Percentiles rank a stretch among this genome's conserved stretches.
These are phyloP conservation scores for Hypocryptadius cinnamomeus DNA, from an alignment of 2,113 vertebrate genomes.

Conservation along the genomic window DNA sequence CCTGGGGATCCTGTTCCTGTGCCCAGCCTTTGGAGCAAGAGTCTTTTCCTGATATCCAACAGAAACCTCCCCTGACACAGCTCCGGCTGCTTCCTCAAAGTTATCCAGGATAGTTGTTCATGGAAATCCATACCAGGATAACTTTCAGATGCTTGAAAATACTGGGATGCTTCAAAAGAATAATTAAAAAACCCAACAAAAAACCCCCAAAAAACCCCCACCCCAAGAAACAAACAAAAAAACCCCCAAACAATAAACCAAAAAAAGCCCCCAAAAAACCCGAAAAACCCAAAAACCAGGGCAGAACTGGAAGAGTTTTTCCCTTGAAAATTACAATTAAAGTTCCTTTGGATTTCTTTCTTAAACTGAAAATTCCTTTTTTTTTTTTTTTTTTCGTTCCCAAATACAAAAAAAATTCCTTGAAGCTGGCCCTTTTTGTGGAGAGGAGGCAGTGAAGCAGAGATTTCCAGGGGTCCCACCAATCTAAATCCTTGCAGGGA, in stretches of 20 bases:
- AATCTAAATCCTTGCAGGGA: background rate
- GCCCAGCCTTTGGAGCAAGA: background rate
- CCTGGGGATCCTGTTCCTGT: background rate
- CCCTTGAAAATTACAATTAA: accelerated
- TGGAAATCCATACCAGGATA: background rate
- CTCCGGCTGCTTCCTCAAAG: background rate
- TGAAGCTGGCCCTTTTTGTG: accelerated
- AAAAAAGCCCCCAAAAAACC: too few species aligned
- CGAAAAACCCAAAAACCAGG: background rate
- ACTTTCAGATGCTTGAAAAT: background rate
- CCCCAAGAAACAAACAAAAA: background rate
- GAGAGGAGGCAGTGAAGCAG: background rate
- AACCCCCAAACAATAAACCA: background rate
- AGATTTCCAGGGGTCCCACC: background rate
- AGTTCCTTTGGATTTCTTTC: background rate
- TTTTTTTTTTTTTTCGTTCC: background rate
- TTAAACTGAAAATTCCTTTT: background rate
- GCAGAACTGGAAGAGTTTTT: background rate
- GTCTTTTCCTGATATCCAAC: background rate
- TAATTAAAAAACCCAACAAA: background rate
- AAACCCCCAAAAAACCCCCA: background rate
- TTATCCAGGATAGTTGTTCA: background rate
- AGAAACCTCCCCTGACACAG: background rate
- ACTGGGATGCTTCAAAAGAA: background rate
- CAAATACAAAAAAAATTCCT: background rate